Evolutionary conservation across 2,797 vertebrate species (phyloP).

Genomic region (Ctenochaetus hawaiiensis): DNA sequence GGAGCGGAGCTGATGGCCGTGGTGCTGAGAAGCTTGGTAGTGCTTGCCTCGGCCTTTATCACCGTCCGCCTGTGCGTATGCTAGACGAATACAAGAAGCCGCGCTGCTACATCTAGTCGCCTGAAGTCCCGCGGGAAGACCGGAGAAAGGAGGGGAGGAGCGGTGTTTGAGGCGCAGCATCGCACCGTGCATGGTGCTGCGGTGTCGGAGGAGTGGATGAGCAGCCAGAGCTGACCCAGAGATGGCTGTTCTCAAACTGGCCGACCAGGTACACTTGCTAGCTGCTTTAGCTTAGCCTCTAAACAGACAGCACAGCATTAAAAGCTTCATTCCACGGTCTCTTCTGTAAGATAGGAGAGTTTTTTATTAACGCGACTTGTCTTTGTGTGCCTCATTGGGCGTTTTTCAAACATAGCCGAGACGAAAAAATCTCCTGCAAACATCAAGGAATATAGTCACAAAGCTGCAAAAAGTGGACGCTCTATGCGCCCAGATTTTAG

Average conservation of each 20-base stretch:
- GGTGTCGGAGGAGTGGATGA: conserved; percentile 75
- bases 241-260: conserved; percentile 89
- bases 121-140: conserved; percentile 12
- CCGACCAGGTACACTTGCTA: conserved; percentile 84
- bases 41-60: conserved; percentile 71
- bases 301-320: not conserved
- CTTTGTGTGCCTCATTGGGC: not conserved
- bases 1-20: conserved; percentile 75
- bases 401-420: not conserved
- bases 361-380: not conserved
- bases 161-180: conserved; percentile 33
- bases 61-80: conserved; percentile 27
- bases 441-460: too few relatives aligned
- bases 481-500: not conserved
- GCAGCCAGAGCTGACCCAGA: conserved; percentile 76
- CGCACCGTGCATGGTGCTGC: conserved; percentile 60
- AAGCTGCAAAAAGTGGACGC: not conserved
- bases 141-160: conserved; percentile 26
- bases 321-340: not conserved
- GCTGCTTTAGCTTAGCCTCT: conserved; percentile 66
- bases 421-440: not conserved
- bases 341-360: not conserved
- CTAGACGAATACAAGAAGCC: conserved; percentile 26
- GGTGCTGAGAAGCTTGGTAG: conserved; percentile 34
- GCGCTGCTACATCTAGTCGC: not conserved